phyloP scores from a whole-genome alignment of 2,888 invertebrate genomes.

The Epirrhoe alternata region DNA sequence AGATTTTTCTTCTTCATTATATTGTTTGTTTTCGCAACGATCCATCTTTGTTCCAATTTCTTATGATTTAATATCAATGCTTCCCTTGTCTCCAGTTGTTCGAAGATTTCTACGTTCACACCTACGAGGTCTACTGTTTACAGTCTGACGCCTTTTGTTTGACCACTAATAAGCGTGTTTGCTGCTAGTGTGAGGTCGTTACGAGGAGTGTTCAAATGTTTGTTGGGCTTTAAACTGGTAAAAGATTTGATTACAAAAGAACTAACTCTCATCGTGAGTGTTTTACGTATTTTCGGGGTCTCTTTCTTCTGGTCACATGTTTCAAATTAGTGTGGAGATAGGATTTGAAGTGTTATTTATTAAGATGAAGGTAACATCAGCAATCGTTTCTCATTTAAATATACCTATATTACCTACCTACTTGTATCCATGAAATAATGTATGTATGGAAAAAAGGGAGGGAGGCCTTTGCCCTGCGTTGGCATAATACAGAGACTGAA shows the following conservation, averaged over 20 bases:
- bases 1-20: not conserved
- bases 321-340: no score
- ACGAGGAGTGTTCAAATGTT: constrained; percentile 16
- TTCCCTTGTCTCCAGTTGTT: constrained; percentile 31
- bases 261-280: not conserved
- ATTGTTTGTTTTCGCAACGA: not conserved
- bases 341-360: no score
- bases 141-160: constrained; percentile 42
- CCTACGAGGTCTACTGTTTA: constrained; percentile 40
- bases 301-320: no score
- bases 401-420: no score
- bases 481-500: no score
- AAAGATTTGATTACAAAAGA: not conserved
- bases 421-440: no score
- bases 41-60: not conserved
- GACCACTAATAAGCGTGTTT: constrained; percentile 40
- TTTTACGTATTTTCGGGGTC: no score
- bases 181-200: constrained; percentile 32
- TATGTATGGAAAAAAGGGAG: no score
- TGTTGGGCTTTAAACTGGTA: constrained; percentile 3
- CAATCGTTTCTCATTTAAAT: no score
- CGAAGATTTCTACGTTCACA: constrained; percentile 38
- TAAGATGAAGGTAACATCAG: no score
- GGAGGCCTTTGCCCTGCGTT: no score
- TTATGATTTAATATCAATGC: constrained; percentile 28